phyloP scores from a whole-genome alignment of 2,888 invertebrate species.

The Gymnocheta viridis region DNA sequence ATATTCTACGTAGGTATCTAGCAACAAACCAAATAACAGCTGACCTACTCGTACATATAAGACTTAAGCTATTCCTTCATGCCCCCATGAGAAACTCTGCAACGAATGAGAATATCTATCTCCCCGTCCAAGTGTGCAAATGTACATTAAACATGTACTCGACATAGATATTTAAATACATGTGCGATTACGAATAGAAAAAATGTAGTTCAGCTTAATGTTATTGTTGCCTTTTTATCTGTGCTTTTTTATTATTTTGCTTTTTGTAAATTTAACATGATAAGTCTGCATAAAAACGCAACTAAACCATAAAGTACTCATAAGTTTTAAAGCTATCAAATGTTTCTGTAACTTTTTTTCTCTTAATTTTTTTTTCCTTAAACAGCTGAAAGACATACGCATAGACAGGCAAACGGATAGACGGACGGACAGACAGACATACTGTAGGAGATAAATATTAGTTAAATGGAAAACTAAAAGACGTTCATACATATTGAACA shows the following conservation, averaged over 20 bases:
- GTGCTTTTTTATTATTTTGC: neutral
- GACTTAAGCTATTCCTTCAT: constrained; percentile 11
- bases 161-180: constrained; percentile 57
- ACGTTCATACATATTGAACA: constrained; percentile 45
- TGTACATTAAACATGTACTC: constrained; percentile 52
- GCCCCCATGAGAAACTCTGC: constrained; percentile 34
- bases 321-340: constrained; percentile 68
- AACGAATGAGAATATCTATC: neutral
- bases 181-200: constrained; percentile 28
- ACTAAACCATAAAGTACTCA: constrained; percentile 67
- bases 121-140: constrained; percentile 43
- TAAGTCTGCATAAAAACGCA: constrained; percentile 68
- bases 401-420: neutral
- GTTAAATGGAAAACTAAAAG: constrained; percentile 47
- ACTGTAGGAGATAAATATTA: constrained; percentile 39
- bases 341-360: constrained; percentile 17
- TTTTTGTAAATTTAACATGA: constrained; percentile 60
- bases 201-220: constrained; percentile 56
- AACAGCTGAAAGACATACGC: constrained; percentile 36
- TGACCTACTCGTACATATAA: constrained; percentile 55
- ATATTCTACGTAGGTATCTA: constrained; percentile 18
- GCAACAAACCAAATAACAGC: constrained; percentile 39
- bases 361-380: constrained; percentile 6
- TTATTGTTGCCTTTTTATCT: constrained; percentile 13
- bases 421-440: constrained; percentile 18